Evolutionary conservation across 2,888 invertebrate species (phyloP), one percentile per base, ranked within the genome.

Genomic region (Nebria salina): DNA sequence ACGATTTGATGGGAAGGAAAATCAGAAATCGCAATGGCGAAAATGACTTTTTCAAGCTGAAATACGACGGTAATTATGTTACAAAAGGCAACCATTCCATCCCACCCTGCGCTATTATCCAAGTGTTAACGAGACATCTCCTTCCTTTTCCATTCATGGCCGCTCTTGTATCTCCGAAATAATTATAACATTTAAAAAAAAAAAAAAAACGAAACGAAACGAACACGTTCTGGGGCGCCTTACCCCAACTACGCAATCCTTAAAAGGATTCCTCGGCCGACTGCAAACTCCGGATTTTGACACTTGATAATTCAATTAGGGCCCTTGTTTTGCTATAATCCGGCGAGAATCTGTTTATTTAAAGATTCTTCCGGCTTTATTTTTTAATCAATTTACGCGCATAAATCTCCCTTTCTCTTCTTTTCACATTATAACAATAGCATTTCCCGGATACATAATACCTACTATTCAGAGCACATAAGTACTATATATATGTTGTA

Each of bases 61-160:
- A 80, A 80, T 80, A 80, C 80, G 80, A 75, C 72, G 54, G 80
- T 80, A 80, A 80, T 80, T 80, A 80, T 80, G 72, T 80, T 80
- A 72, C 34, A 75, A 80, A 75, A 75, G 75, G 75, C 80, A 64
- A 13, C 54, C 54, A 7, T 54, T 54, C 11, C 54, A 11, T 54
- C 54, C 8, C 54, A 54, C 54, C 54, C 54, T 54, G 54, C 65
- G 15, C 54, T 70, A 26, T 25, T 70, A 26, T 20, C 70, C 4
- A 70, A 70, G 25, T 70, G 70, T 70, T 70, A 70, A 70, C 70
- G 70, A 70, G 20, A 54, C 70, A 34, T 70, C 70, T 26, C 70
- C 15, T 70, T 70, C 54, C 54, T 54, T 8, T 8, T 54, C 11
- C 7, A 54, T 54, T 54, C 54, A 54, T 54, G 8, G 11, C 54